These are phyloP conservation scores for Suncus etruscus DNA, from an alignment of 2,113 vertebrate genomes.

Conservation along the genomic window DNA sequence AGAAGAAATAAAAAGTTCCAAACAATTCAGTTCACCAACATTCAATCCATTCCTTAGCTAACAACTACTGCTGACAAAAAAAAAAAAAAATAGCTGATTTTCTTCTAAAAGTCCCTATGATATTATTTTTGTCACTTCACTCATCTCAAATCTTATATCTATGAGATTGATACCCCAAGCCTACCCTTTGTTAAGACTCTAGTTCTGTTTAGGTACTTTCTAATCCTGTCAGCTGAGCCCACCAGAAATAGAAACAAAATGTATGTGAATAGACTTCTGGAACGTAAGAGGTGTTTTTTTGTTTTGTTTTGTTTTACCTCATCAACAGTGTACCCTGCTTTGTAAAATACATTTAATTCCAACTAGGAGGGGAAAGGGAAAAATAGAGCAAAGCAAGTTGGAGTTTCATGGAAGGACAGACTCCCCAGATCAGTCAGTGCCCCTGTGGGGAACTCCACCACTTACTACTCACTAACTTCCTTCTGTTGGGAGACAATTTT, in stretches of 20 bases:
- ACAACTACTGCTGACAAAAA: not conserved
- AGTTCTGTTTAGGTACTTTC: not conserved
- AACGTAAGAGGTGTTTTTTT: not conserved
- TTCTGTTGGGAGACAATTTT: conserved; percentile 4
- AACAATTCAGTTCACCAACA: too few species aligned
- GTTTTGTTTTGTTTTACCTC: too few species aligned
- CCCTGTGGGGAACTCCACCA: not conserved
- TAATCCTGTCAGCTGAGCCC: not conserved
- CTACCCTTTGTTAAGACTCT: not conserved
- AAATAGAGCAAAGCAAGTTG: not conserved
- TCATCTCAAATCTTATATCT: conserved; percentile 6
- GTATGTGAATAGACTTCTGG: not conserved
- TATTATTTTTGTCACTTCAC: not conserved
- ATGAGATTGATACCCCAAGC: not conserved
- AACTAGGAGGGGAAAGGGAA: too few species aligned
- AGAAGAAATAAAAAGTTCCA: not conserved
- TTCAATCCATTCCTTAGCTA: not conserved
- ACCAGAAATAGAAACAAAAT: not conserved
- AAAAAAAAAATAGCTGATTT: conserved; percentile 5
- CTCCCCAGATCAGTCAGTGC: not conserved
- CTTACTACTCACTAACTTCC: not conserved
- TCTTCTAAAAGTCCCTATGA: conserved; percentile 7
- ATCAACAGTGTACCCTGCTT: not conserved
- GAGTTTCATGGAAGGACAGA: not conserved
- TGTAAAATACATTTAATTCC: not conserved